These are phyloP conservation scores for Drosophila kuntzei DNA, from an alignment of 2,888 invertebrate species.

Conservation along the genomic window DNA sequence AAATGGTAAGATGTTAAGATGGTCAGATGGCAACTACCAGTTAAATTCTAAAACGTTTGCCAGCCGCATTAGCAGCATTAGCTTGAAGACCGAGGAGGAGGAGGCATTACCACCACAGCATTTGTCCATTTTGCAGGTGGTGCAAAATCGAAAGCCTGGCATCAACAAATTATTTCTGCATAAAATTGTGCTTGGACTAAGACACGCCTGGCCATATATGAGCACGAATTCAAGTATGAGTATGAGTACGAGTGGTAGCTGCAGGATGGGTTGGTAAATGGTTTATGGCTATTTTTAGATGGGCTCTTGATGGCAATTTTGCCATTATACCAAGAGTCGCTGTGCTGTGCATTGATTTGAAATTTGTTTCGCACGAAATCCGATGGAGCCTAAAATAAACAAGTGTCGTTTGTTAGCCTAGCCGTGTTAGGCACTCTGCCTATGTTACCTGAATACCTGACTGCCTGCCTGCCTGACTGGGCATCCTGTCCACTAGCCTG, in stretches of 20 bases:
- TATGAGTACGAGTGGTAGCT: slow-evolving; percentile 1
- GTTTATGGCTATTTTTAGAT: slow-evolving; percentile 39
- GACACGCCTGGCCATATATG: slow-evolving; percentile 39
- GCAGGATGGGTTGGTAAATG: slow-evolving; percentile 51
- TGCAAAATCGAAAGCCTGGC: slow-evolving; percentile 57
- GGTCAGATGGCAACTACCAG: slow-evolving; percentile 12
- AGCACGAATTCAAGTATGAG: not conserved
- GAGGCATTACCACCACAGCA: slow-evolving; percentile 1
- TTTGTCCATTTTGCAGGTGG: slow-evolving; percentile 24
- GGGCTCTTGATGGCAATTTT: slow-evolving; percentile 36
- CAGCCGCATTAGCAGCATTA: slow-evolving; percentile 49
- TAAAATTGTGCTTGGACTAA: slow-evolving; percentile 55
- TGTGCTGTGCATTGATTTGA: slow-evolving; percentile 60
- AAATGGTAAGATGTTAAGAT: slow-evolving; percentile 30
- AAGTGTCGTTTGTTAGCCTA: slow-evolving; percentile 65
- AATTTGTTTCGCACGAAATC: slow-evolving; percentile 74
- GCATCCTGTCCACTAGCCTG: slow-evolving; percentile 58
- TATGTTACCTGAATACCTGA: too few species aligned
- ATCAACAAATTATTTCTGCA: slow-evolving; percentile 75
- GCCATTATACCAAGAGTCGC: slow-evolving; percentile 25
- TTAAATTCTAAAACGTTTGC: slow-evolving; percentile 33
- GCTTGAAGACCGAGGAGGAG: not conserved
- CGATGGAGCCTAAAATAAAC: slow-evolving; percentile 54
- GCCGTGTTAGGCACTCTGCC: slow-evolving; percentile 47
- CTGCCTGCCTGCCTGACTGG: slow-evolving; percentile 3